Evolutionary conservation across 2,888 invertebrate genomes (phyloP).

Genomic region (Apodemia duryi): DNA sequence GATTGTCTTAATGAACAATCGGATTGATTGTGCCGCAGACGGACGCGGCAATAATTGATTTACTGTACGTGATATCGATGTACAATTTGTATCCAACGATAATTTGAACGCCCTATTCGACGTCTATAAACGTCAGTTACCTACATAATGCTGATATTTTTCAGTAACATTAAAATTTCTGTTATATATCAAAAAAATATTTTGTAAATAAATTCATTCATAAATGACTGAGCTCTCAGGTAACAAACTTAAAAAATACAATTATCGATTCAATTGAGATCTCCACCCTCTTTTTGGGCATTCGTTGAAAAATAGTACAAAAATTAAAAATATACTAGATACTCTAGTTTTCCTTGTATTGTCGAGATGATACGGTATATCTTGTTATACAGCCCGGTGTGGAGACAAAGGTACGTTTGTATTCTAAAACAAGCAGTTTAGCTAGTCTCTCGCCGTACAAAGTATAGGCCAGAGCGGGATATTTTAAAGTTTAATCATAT

Average conservation of each 20-base stretch:
- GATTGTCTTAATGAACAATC: conserved; percentile 16
- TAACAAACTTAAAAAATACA: too few relatives aligned
- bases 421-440: conserved; percentile 33
- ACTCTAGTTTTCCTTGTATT: conserved; percentile 17
- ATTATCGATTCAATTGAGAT: too few relatives aligned
- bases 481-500: background rate
- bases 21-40: conserved; percentile 16
- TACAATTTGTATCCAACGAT: background rate
- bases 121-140: background rate
- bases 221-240: too few relatives aligned
- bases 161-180: too few relatives aligned
- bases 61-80: conserved; percentile 11
- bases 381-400: conserved; percentile 29
- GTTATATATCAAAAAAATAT: too few relatives aligned
- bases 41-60: conserved; percentile 12
- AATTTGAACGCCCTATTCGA: background rate
- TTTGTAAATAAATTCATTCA: too few relatives aligned
- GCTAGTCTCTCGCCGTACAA: conserved; percentile 21
- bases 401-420: conserved; percentile 34
- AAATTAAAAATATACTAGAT: background rate
- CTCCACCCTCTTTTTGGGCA: too few relatives aligned
- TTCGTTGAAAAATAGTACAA: too few relatives aligned
- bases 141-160: too few relatives aligned
- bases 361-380: conserved; percentile 30
- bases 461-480: conserved; percentile 10